These are phyloP conservation scores for Molanna angustata DNA, from an alignment of 2,888 invertebrate species.

Conservation along the genomic window DNA sequence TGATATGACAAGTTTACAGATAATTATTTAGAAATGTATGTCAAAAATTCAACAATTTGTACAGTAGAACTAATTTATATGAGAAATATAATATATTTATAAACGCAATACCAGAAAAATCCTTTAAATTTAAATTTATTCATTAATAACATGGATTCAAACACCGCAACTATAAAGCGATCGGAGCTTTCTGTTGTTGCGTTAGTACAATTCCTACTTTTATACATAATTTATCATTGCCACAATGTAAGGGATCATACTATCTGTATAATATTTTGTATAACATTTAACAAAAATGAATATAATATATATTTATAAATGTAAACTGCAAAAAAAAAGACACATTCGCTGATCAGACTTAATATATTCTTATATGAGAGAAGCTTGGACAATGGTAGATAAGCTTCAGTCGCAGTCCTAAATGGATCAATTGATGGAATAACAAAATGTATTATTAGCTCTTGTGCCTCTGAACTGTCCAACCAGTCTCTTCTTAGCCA, in stretches of 20 bases:
- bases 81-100: background rate
- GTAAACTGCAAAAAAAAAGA: slow-evolving; percentile 44
- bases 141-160: slow-evolving; percentile 4
- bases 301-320: slow-evolving; percentile 36
- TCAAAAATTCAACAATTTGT: slow-evolving; percentile 3
- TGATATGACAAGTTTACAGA: slow-evolving; percentile 6
- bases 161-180: slow-evolving; percentile 21
- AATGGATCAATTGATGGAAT: background rate
- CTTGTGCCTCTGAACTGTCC: slow-evolving; percentile 1
- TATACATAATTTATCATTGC: slow-evolving; percentile 15
- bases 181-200: slow-evolving; percentile 18
- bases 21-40: slow-evolving; percentile 4
- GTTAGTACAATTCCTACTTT: slow-evolving; percentile 23
- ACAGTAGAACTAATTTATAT: background rate
- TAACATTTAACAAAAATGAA: slow-evolving; percentile 47
- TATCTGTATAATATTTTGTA: slow-evolving; percentile 46
- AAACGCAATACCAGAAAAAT: slow-evolving; percentile 6
- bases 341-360: slow-evolving; percentile 31
- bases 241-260: slow-evolving; percentile 14
- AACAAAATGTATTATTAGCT: background rate
- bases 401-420: background rate
- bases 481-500: slow-evolving; percentile 16
- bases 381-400: slow-evolving; percentile 16
- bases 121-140: background rate
- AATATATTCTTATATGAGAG: slow-evolving; percentile 28